Base-by-base conservation (phyloP, 37 sponge, comb jelly and placozoan genomes). In the Beroe ovata region DNA sequence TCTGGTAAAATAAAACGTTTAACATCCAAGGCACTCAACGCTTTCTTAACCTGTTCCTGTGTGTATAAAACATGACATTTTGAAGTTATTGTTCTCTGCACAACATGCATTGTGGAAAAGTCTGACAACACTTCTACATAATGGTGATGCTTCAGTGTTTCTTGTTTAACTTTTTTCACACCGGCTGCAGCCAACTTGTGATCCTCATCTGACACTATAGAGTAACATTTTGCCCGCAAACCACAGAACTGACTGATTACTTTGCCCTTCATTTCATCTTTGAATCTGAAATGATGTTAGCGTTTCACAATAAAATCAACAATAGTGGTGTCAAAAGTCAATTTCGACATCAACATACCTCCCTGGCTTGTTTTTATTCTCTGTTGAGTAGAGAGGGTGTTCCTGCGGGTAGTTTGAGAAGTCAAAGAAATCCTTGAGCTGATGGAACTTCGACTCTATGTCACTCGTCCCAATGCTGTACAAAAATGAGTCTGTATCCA, bases 161-260 rank as follows among this genome's bases (percentile, higher is more conserved):
- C 32, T 8, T 29, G 38, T 19, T 25, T 34, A 29, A 8, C 19
- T 34, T 35, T 69, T 35, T 69, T 69, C 6, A 69, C 71, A 8
- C 71, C 71, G 6, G 71, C 71, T 21, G 71, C 71, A 6, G 38
- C 38, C 38, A 36, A 25, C 25, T 69, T 69, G 4, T 69, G 71
- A 16, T 69, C 71, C 4, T 69, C 71, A 69, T 36, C 35, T 69
- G 71, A 25, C 8, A 69, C 36, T 69, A 69, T 36, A 69, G 38
- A 36, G 71, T 69, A 69, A 14, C 36, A 36, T 35, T 69, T 69
- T 16, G 71, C 36, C 11, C 71, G 4, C 19, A 29, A 69, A 21
- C 71, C 71, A 16, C 18, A 16, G 38, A 69, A 69, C 71, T 69
- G 38, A 25, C 1, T 1, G 8, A 69, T 69, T 36, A 34, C 38